Evolutionary conservation across 2,113 vertebrate genomes (phyloP).

Genomic region (Muscicapa adusta): DNA sequence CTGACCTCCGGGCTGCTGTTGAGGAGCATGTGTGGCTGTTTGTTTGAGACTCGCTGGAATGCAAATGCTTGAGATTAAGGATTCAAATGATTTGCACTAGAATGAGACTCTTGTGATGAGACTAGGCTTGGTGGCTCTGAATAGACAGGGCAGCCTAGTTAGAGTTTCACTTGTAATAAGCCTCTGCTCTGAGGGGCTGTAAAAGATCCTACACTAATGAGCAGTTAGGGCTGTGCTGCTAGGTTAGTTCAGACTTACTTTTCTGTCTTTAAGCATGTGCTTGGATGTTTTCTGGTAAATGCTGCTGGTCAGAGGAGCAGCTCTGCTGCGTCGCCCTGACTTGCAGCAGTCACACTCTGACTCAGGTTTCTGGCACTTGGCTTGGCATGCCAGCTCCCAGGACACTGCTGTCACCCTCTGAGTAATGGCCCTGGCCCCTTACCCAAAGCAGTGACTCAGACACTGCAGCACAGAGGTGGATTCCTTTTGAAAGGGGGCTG

Average conservation of each 20-base stretch:
- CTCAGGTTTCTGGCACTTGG: constrained; percentile 29
- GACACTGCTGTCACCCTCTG: constrained; percentile 28
- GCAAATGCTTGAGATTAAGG: constrained; percentile 24
- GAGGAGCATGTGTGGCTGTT: neutral
- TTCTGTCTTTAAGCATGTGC: neutral
- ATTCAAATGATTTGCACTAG: constrained; percentile 34
- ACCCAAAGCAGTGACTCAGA: constrained; percentile 15
- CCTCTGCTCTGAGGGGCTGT: neutral
- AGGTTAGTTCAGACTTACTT: neutral
- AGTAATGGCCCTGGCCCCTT: constrained; percentile 38
- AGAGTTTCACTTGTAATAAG: neutral
- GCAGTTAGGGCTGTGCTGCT: neutral
- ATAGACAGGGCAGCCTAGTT: neutral
- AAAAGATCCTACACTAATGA: neutral
- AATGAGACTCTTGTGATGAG: constrained; percentile 21
- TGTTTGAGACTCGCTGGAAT: constrained; percentile 23
- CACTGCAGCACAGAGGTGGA: neutral
- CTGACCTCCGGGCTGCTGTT: neutral
- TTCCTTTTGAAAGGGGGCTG: neutral
- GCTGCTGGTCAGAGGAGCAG: neutral
- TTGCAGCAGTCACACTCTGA: neutral
- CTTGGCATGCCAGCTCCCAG: neutral
- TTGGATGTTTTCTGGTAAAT: neutral
- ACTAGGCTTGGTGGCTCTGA: neutral
- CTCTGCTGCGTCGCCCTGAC: neutral